These are phyloP conservation scores for Noctua pronuba DNA, from an alignment of 2,888 invertebrate genomes.

Conservation along the genomic window DNA sequence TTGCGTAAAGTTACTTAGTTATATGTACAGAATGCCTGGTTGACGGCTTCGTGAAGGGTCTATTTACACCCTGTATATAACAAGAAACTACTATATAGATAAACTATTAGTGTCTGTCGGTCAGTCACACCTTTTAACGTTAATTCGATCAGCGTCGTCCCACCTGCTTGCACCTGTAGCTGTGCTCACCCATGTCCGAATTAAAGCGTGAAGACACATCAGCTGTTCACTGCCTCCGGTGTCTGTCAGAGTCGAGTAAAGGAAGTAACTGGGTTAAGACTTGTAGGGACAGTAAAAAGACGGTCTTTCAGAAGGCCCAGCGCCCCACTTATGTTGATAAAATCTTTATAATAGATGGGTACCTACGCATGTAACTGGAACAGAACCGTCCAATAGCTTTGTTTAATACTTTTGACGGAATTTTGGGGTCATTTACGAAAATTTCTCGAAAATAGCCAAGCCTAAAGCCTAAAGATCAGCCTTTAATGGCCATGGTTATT, in stretches of 20 bases:
- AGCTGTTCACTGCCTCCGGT: constrained; percentile 56
- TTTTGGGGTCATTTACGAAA: neutral
- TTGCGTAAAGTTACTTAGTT: too few relatives aligned
- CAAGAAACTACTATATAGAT: constrained; percentile 1
- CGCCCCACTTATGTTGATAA: neutral
- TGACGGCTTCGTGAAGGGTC: too few relatives aligned
- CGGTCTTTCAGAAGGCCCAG: constrained; percentile 2
- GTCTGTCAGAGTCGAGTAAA: constrained; percentile 31
- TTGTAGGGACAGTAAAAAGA: neutral
- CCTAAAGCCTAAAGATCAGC: too few relatives aligned
- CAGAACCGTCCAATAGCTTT: neutral
- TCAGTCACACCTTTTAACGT: constrained; percentile 41
- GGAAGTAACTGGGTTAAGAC: constrained; percentile 53
- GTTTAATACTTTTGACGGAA: neutral
- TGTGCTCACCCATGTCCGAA: constrained; percentile 36
- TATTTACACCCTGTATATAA: too few relatives aligned
- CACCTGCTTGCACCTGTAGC: constrained; percentile 54
- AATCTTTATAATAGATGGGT: neutral
- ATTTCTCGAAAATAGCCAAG: neutral
- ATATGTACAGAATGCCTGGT: too few relatives aligned
- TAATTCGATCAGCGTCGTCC: constrained; percentile 46
- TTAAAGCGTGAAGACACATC: constrained; percentile 55
- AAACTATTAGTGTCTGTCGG: constrained; percentile 16
- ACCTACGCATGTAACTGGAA: neutral
- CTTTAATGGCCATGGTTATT: too few relatives aligned